A percentile compares a stretch with the other conserved stretches of the same genome.
Evolutionary conservation across 2,888 invertebrate species (phyloP).

Genomic region (Theristus sp.): DNA sequence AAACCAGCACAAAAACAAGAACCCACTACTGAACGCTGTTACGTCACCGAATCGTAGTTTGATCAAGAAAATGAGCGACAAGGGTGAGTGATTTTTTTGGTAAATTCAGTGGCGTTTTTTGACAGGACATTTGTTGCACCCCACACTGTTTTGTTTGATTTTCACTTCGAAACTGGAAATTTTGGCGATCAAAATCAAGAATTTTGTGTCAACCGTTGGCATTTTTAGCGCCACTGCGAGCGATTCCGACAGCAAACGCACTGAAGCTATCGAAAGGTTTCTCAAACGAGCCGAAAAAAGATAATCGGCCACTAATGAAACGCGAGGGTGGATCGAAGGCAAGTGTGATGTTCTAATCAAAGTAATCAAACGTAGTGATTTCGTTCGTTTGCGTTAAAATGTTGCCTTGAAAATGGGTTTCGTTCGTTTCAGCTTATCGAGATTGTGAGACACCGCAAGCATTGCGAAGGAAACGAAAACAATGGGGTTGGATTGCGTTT

Average conservation of each 20-base stretch:
- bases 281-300: background rate
- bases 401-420: background rate
- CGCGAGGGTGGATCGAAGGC: background rate
- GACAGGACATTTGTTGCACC: background rate
- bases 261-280: slow-evolving; percentile 15
- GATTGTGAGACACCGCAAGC: background rate
- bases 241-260: slow-evolving; percentile 11
- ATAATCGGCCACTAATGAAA: background rate
- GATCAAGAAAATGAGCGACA: slow-evolving; percentile 16
- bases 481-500: background rate
- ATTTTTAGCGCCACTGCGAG: slow-evolving; percentile 16
- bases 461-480: background rate
- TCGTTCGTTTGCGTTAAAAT: background rate
- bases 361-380: no score
- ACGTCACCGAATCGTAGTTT: slow-evolving; percentile 1
- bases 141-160: no score
- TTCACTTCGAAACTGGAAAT: no score
- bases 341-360: background rate
- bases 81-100: background rate
- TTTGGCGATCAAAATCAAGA: no score
- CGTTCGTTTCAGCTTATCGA: slow-evolving; percentile 3
- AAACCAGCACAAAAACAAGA: no score
- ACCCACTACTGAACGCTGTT: no score
- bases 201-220: no score
- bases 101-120: background rate